Conservation (phyloP, 1,140 invertebrate genomes). For the Colletes gigas region DNA sequence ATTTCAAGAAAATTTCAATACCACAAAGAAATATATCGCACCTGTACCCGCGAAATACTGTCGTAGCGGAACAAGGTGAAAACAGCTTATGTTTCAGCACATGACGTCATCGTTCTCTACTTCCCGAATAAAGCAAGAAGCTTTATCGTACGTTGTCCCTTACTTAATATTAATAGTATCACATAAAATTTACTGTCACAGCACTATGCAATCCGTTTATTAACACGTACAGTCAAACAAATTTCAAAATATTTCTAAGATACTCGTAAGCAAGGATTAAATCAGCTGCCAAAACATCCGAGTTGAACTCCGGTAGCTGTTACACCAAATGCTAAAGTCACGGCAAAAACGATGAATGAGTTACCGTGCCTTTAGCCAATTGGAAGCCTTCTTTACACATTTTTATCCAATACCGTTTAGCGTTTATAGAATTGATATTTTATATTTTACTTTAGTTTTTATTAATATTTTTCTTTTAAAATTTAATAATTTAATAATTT, state of each 20-base stretch:
- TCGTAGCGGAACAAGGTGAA: constrained; percentile 50
- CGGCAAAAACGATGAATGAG: constrained; percentile 48
- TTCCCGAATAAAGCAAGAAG: constrained; percentile 59
- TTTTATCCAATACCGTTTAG: constrained; percentile 27
- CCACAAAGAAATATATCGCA: constrained; percentile 23
- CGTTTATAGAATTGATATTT: constrained; percentile 46
- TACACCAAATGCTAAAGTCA: constrained; percentile 49
- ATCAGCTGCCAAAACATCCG: constrained; percentile 71
- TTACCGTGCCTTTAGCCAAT: constrained; percentile 31
- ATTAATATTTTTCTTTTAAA: not conserved
- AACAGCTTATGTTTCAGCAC: constrained; percentile 66
- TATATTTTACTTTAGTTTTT: constrained; percentile 14
- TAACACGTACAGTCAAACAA: not conserved
- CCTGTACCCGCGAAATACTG: constrained; percentile 50
- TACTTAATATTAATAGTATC: not conserved
- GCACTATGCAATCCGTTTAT: not conserved
- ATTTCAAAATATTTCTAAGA: constrained; percentile 38
- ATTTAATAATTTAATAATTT: not conserved
- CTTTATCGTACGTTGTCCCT: not conserved
- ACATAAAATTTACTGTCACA: constrained; percentile 1
- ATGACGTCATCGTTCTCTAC: constrained; percentile 68
- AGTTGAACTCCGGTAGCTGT: constrained; percentile 64
- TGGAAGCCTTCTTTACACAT: constrained; percentile 3
- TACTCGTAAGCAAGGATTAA: constrained; percentile 37
- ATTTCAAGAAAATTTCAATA: not conserved